A percentile compares a stretch with the other conserved stretches of the same genome.
phyloP scores from a whole-genome alignment of 2,888 invertebrate genomes.

The Bibio marci region DNA sequence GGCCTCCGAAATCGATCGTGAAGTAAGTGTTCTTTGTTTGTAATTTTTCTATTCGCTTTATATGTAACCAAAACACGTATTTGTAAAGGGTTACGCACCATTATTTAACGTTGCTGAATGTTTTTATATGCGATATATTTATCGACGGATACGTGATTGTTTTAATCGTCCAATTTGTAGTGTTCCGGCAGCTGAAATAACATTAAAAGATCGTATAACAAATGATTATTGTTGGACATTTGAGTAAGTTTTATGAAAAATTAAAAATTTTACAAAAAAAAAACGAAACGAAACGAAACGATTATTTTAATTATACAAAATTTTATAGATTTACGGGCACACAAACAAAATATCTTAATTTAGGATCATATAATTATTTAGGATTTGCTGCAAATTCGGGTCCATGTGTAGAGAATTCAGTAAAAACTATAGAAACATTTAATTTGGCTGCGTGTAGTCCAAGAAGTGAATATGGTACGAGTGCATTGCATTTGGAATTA shows the following conservation, averaged over 20 bases:
- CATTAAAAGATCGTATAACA: conserved; percentile 68
- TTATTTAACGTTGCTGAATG: conserved; percentile 73
- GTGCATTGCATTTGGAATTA: conserved; percentile 57
- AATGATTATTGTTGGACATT: conserved; percentile 88
- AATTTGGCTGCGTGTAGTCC: conserved; percentile 63
- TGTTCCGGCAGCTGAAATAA: conserved; percentile 76
- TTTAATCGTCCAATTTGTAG: conserved; percentile 92
- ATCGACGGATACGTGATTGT: conserved; percentile 82
- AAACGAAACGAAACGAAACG: too few species aligned
- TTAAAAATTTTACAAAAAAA: not conserved
- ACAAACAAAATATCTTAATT: conserved; percentile 68
- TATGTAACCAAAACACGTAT: too few species aligned
- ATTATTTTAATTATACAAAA: too few species aligned
- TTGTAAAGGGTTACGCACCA: conserved; percentile 55
- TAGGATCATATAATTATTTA: conserved; percentile 96
- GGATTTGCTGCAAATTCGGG: conserved; percentile 82
- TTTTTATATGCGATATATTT: conserved; percentile 84
- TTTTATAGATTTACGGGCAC: conserved; percentile 59
- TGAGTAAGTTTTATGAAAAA: conserved; percentile 38
- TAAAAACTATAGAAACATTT: conserved; percentile 44
- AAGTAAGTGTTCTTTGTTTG: too few species aligned
- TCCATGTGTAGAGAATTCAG: conserved; percentile 57
- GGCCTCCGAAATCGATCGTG: conserved; percentile 58
- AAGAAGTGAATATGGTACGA: conserved; percentile 62
- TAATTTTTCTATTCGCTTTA: too few species aligned